Evolutionary conservation across 2,113 vertebrate species (phyloP).

Genomic region (Chascanopsetta lugubris): DNA sequence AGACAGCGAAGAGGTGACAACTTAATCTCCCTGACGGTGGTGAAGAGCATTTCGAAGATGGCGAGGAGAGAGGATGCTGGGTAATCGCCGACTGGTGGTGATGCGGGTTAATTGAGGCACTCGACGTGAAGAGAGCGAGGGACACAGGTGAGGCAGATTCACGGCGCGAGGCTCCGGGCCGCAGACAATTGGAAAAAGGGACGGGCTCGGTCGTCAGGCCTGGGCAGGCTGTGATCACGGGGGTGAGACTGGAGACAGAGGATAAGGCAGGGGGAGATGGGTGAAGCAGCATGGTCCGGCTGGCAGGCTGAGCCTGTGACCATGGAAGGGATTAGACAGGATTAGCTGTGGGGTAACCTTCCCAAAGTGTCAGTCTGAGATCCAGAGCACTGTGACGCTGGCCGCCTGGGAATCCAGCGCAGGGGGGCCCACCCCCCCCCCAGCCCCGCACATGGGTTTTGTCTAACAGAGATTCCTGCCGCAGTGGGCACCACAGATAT

Average conservation of each 20-base stretch:
- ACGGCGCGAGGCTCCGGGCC: not conserved
- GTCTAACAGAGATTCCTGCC: constrained; percentile 59
- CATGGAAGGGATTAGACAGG: constrained; percentile 79
- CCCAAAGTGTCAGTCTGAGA: constrained; percentile 89
- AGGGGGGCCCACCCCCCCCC: constrained; percentile 81
- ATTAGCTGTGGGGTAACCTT: constrained; percentile 82
- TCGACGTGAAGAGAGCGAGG: not conserved
- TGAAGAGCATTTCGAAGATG: not conserved
- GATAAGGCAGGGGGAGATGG: constrained; percentile 49
- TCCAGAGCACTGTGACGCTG: constrained; percentile 79
- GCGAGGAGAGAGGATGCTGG: not conserved
- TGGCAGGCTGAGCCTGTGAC: constrained; percentile 76
- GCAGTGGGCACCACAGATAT: constrained; percentile 53
- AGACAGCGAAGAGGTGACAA: not conserved
- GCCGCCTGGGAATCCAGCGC: constrained; percentile 79
- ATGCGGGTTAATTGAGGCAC: not conserved
- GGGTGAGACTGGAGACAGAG: constrained; percentile 37
- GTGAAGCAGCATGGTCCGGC: constrained; percentile 56
- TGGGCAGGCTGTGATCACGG: constrained; percentile 23
- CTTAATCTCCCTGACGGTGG: not conserved
- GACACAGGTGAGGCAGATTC: not conserved
- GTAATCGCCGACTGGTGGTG: not conserved
- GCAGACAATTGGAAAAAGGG: constrained; percentile 19
- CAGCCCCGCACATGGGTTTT: constrained; percentile 76
- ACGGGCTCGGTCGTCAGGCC: constrained; percentile 21